Evolutionary conservation across 2,113 vertebrate species (phyloP).

Genomic region (Dasyprocta punctata): DNA sequence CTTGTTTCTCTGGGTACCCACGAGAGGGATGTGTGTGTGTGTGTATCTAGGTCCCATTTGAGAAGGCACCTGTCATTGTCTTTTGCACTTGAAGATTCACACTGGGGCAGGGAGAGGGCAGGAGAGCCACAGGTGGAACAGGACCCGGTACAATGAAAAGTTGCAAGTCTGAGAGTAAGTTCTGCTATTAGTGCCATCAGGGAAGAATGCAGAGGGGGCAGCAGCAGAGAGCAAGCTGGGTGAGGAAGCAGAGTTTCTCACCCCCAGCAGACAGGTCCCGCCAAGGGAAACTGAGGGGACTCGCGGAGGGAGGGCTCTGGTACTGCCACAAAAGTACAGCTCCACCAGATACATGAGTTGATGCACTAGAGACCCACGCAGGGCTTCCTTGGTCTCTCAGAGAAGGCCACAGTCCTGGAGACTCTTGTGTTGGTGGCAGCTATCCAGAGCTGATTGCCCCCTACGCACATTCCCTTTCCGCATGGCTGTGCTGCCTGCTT

Average conservation of each 20-base stretch:
- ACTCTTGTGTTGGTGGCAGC: conserved; percentile 36
- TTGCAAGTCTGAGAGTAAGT: conserved; percentile 2
- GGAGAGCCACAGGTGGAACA: neutral
- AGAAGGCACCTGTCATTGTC: neutral
- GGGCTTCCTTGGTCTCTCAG: conserved; percentile 1
- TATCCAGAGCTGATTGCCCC: neutral
- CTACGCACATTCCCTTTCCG: neutral
- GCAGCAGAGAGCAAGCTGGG: neutral
- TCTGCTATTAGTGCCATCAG: too few relatives aligned
- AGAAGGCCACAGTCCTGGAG: neutral
- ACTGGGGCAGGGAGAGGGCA: neutral
- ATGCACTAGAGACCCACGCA: neutral
- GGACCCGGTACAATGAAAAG: conserved; percentile 5
- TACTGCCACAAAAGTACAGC: neutral
- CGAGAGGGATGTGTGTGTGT: neutral
- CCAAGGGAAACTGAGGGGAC: neutral
- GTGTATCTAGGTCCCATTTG: neutral
- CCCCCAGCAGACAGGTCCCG: neutral
- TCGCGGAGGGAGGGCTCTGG: neutral
- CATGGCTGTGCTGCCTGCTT: neutral
- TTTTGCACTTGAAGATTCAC: conserved; percentile 2
- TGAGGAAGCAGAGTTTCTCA: neutral
- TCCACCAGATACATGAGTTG: neutral
- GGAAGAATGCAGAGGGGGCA: neutral
- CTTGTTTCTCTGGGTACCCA: conserved; percentile 18